Conservation (phyloP, 2,888 invertebrate genomes). For the Pandemis corylana region DNA sequence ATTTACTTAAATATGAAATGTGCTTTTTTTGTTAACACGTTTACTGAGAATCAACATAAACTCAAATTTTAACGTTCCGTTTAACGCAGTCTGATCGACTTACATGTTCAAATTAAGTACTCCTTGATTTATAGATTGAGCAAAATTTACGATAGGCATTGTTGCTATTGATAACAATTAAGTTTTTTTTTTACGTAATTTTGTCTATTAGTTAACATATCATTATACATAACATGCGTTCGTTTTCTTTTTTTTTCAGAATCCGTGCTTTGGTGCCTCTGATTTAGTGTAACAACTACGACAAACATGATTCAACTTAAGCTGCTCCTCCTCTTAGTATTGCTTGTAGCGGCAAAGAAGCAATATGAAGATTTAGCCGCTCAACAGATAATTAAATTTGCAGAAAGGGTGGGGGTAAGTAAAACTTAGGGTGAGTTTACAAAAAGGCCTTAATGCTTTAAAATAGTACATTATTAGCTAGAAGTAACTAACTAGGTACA, state of each 20-base stretch:
- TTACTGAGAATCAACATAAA: conserved; percentile 1
- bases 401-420: conserved; percentile 59
- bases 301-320: conserved; percentile 43
- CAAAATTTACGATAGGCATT: neutral
- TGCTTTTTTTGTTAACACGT: neutral
- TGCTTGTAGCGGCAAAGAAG: conserved; percentile 46
- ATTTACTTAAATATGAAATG: neutral
- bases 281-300: neutral
- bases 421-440: neutral
- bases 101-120: neutral
- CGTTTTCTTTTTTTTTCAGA: neutral
- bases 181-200: neutral
- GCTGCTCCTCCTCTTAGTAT: conserved; percentile 38
- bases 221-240: neutral
- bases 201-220: too few species aligned
- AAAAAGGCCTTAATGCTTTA: too few species aligned
- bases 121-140: conserved; percentile 13
- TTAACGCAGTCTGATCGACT: neutral
- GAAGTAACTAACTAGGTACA: too few species aligned
- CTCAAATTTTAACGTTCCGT: neutral
- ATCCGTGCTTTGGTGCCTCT: neutral
- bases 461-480: too few species aligned
- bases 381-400: conserved; percentile 63
- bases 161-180: neutral
- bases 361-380: conserved; percentile 54